These are phyloP conservation scores for Sturnus vulgaris DNA, from an alignment of 2,113 vertebrate species.

Conservation along the genomic window DNA sequence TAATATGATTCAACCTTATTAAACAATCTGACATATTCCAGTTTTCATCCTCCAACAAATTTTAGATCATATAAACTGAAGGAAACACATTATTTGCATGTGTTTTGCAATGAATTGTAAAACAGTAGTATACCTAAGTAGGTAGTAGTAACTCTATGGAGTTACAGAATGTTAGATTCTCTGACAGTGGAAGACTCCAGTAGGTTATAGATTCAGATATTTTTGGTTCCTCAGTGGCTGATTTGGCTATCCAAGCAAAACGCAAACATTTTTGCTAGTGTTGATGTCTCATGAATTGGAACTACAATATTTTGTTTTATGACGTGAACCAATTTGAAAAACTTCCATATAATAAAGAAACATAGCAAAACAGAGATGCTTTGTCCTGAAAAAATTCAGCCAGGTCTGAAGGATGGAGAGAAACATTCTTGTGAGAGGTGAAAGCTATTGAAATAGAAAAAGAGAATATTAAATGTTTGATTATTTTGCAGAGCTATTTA, in stretches of 20 bases:
- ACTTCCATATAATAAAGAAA: background rate
- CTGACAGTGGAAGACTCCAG: background rate
- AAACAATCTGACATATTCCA: background rate
- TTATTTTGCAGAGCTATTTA: background rate
- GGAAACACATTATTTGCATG: background rate
- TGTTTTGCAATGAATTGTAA: background rate
- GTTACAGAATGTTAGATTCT: background rate
- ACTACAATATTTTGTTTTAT: background rate
- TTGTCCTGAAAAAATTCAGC: background rate
- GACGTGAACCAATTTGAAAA: background rate
- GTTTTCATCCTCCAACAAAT: background rate
- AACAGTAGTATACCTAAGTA: background rate
- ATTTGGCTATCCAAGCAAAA: background rate
- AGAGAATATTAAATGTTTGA: background rate
- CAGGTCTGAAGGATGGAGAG: background rate
- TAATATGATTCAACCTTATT: background rate
- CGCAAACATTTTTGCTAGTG: background rate
- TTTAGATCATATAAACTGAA: background rate
- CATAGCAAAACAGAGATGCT: slow-evolving; percentile 12
- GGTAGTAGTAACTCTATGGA: background rate
- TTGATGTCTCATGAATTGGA: background rate
- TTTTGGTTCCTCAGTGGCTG: background rate
- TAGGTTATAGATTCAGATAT: background rate
- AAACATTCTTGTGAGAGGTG: background rate
- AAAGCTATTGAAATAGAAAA: slow-evolving; percentile 11